Percentiles rank a stretch among this genome's conserved stretches.
These are phyloP conservation scores for Drosophila sordidula DNA, from an alignment of 2,888 invertebrate species.

Conservation along the genomic window DNA sequence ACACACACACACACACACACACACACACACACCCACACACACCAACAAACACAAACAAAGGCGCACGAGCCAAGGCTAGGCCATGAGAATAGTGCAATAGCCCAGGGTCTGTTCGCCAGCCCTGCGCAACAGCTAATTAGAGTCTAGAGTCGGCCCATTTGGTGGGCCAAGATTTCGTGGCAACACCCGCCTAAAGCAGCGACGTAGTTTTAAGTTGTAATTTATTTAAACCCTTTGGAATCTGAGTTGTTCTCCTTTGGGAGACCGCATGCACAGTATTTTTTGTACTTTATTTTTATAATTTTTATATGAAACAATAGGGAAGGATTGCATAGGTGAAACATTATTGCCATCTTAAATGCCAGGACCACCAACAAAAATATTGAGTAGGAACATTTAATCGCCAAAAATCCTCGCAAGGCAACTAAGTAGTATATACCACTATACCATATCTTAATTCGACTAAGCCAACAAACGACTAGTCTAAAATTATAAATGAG, in stretches of 20 bases:
- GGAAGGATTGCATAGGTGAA: slow-evolving; percentile 19
- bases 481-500: slow-evolving; percentile 56
- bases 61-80: background rate
- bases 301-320: slow-evolving; percentile 28
- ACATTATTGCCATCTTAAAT: slow-evolving; percentile 56
- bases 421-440: slow-evolving; percentile 15
- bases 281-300: slow-evolving; percentile 56
- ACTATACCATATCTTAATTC: slow-evolving; percentile 23
- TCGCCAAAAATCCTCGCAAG: slow-evolving; percentile 56
- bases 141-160: slow-evolving; percentile 42
- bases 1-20: background rate
- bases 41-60: slow-evolving; percentile 3
- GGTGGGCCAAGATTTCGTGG: slow-evolving; percentile 27
- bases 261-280: slow-evolving; percentile 66
- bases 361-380: slow-evolving; percentile 44
- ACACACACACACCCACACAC: background rate
- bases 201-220: slow-evolving; percentile 44
- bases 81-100: slow-evolving; percentile 23
- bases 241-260: slow-evolving; percentile 42
- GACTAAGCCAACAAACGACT: slow-evolving; percentile 36
- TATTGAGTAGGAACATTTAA: slow-evolving; percentile 30
- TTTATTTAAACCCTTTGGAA: slow-evolving; percentile 53
- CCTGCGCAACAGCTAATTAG: slow-evolving; percentile 37
- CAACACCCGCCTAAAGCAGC: slow-evolving; percentile 47
- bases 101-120: background rate